Conservation (phyloP, 2,113 vertebrate genomes). For the Bothrops jararaca region DNA sequence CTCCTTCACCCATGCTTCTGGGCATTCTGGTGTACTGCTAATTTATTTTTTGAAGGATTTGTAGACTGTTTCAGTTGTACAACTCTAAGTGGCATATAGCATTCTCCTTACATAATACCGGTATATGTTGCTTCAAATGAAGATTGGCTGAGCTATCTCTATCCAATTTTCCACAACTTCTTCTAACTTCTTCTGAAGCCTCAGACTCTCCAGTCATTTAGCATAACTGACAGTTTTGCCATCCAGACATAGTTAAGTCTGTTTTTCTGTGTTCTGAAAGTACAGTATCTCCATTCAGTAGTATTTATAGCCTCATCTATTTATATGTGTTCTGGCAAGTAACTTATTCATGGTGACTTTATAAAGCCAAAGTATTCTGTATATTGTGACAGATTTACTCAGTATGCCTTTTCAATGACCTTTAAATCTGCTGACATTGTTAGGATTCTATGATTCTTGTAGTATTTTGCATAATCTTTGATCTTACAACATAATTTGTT, state of each 20-base stretch:
- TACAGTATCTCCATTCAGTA: slow-evolving; percentile 26
- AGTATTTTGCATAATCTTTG: slow-evolving; percentile 63
- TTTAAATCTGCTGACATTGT: slow-evolving; percentile 72
- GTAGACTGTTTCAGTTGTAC: background rate
- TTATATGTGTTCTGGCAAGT: slow-evolving; percentile 57
- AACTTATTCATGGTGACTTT: slow-evolving; percentile 58
- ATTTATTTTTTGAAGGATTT: slow-evolving; percentile 1
- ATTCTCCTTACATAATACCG: background rate
- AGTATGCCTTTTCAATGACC: slow-evolving; percentile 65
- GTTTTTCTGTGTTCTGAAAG: slow-evolving; percentile 21
- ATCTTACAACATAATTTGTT: slow-evolving; percentile 28
- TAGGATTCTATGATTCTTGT: slow-evolving; percentile 49
- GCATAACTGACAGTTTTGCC: background rate
- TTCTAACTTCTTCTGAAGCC: background rate
- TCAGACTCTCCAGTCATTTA: background rate
- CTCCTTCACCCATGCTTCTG: background rate
- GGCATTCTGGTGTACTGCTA: background rate
- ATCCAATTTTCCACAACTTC: background rate
- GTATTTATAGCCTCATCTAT: slow-evolving; percentile 50
- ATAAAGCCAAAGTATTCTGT: slow-evolving; percentile 64
- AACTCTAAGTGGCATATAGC: background rate
- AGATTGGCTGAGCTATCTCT: background rate
- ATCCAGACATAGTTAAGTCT: background rate
- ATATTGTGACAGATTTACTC: slow-evolving; percentile 66
- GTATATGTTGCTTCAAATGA: background rate